These are phyloP conservation scores for Strigamia crassipes DNA, from an alignment of 2,888 invertebrate genomes.

Conservation along the genomic window DNA sequence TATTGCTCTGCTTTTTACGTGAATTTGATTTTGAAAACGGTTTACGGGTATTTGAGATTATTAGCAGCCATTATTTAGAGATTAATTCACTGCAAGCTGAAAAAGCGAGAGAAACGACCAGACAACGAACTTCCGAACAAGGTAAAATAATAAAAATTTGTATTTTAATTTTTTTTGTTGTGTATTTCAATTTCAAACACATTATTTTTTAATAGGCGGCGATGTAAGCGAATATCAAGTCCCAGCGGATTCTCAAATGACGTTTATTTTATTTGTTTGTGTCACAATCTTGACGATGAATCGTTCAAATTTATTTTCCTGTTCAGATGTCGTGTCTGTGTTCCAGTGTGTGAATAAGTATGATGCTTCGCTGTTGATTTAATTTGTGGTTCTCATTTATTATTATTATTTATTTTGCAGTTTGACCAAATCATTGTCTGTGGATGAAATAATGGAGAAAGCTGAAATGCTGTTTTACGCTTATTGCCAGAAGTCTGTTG, in stretches of 20 bases:
- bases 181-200: neutral
- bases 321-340: slow-evolving; percentile 14
- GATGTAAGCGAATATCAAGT: slow-evolving; percentile 1
- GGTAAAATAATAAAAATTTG: neutral
- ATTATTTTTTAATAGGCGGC: neutral
- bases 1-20: slow-evolving; percentile 34
- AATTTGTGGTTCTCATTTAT: neutral
- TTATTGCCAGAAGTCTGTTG: slow-evolving; percentile 44
- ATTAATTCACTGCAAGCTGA: slow-evolving; percentile 45
- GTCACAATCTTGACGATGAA: slow-evolving; percentile 33
- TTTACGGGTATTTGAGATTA: slow-evolving; percentile 30
- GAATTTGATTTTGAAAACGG: slow-evolving; percentile 45
- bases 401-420: slow-evolving; percentile 5
- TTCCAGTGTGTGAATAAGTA: slow-evolving; percentile 45
- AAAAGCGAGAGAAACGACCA: slow-evolving; percentile 39
- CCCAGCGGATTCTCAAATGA: slow-evolving; percentile 39
- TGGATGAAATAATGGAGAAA: slow-evolving; percentile 21
- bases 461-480: slow-evolving; percentile 38
- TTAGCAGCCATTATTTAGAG: slow-evolving; percentile 43
- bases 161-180: neutral
- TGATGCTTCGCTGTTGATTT: neutral
- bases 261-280: slow-evolving; percentile 45
- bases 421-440: neutral
- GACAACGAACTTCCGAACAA: slow-evolving; percentile 12
- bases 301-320: slow-evolving; percentile 35